A percentile compares a stretch with the other conserved stretches of the same genome.
These are phyloP conservation scores for Holotrichia oblita DNA, from an alignment of 1,140 invertebrate genomes.

Conservation along the genomic window DNA sequence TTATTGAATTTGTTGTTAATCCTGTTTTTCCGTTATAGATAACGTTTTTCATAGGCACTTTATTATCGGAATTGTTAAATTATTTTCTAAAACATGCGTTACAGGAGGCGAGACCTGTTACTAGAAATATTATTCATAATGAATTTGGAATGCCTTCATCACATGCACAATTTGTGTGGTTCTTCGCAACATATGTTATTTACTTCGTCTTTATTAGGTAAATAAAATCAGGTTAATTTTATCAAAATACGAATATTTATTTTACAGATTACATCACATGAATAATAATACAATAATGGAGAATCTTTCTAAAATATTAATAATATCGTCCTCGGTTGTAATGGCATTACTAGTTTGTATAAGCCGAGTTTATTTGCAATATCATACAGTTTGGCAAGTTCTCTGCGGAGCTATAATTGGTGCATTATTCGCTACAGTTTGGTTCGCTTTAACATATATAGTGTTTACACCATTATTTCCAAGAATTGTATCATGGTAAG, in stretches of 20 bases:
- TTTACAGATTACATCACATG: constrained; percentile 82
- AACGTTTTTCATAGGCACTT: constrained; percentile 81
- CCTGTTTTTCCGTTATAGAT: constrained; percentile 82
- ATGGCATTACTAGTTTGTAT: constrained; percentile 72
- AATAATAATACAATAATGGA: constrained; percentile 79
- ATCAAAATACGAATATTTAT: background rate
- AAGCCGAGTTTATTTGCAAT: constrained; percentile 84
- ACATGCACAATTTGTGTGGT: constrained; percentile 94
- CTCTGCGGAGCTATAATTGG: constrained; percentile 73
- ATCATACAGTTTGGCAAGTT: constrained; percentile 87
- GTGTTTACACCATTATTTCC: constrained; percentile 88
- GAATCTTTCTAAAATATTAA: constrained; percentile 76
- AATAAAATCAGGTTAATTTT: constrained; percentile 48
- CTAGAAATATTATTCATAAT: constrained; percentile 73
- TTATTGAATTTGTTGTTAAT: constrained; percentile 36
- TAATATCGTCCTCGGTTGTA: constrained; percentile 70
- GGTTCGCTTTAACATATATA: constrained; percentile 75
- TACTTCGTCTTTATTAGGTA: constrained; percentile 91
- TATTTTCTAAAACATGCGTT: constrained; percentile 85
- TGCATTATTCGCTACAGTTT: constrained; percentile 64
- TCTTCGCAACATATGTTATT: constrained; percentile 86
- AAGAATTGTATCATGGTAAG: constrained; percentile 85
- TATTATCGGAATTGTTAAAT: constrained; percentile 84
- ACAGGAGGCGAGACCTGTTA: constrained; percentile 79
- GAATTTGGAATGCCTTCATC: constrained; percentile 96